Base-by-base conservation (phyloP, 2,113 vertebrate species). In the Bombycilla garrulus region DNA sequence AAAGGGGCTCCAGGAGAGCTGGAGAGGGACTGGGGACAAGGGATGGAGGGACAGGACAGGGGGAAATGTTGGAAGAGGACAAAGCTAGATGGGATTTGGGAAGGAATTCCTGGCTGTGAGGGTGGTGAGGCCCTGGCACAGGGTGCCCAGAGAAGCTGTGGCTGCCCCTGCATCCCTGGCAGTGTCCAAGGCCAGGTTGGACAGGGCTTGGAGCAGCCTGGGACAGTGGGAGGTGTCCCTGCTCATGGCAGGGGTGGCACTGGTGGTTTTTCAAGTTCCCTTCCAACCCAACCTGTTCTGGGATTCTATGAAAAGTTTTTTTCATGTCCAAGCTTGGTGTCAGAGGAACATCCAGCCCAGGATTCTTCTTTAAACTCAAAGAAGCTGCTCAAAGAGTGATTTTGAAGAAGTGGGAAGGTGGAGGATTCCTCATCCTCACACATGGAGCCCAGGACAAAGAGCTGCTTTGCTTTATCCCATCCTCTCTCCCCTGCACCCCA, bases 151-250 rank as follows among this genome's bases (percentile, higher is more conserved):
- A 48, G 76, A 12, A 80, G 21, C 69, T 89, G 78, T 66, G 67
- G 15, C 61, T 74, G 45, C 4, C 6, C 29, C 45, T 57, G 60
- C 29, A 60, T 53, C 38, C n/a, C n/a, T 89, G 69, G 61, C 3
- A 53, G 11, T 67, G 69, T 26, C 6, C 53, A 22, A 67, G 20
- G 13, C 24, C 69, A 51, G 51, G 6, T 0, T 67, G 69, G 10
- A 58, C 0, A 0, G 33, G 9, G 20, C 2, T 74, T 60, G 38
- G n/a, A 74, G 11, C 6, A 31, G 0, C 7, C 16, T 67, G 53
- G n/a, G 6, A 1, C 0, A 6, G 29, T 9, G 53, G n/a, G 0
- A 67, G 3, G 0, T 40, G 45, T 40, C 28, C 23, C 14, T 74
- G 53, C 0, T 23, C 67, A 7, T 38, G 33, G 53, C 26, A 45